A percentile compares a stretch with the other conserved stretches of the same genome.
phyloP scores from a whole-genome alignment of 1,140 invertebrate species.

The Drosophila teissieri region DNA sequence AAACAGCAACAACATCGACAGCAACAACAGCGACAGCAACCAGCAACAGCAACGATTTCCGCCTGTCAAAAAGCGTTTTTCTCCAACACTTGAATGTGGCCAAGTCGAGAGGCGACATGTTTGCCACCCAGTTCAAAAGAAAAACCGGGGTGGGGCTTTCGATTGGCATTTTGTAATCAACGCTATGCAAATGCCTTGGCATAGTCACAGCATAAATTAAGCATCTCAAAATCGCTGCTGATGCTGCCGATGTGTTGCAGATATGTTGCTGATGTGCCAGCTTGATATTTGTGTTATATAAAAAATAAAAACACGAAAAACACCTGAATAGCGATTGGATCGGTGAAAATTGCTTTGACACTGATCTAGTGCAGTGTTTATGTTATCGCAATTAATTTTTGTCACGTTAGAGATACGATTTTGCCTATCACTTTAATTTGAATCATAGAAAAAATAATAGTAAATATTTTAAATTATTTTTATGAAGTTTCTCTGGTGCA shows the following conservation, averaged over 20 bases:
- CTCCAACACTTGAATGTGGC: constrained; percentile 59
- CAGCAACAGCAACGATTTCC: constrained; percentile 54
- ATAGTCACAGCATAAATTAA: constrained; percentile 73
- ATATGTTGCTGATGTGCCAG: constrained; percentile 22
- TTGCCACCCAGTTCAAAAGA: constrained; percentile 32
- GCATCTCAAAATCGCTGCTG: constrained; percentile 45
- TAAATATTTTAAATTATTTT: no score
- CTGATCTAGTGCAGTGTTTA: constrained; percentile 50
- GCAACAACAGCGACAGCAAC: constrained; percentile 17
- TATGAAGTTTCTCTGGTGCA: no score
- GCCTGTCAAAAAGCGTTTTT: constrained; percentile 75
- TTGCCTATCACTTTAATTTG: neutral
- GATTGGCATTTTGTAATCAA: constrained; percentile 81
- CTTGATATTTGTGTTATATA: constrained; percentile 28
- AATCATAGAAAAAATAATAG: neutral
- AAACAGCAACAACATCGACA: constrained; percentile 51
- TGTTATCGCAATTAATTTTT: constrained; percentile 30
- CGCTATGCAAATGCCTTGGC: constrained; percentile 70
- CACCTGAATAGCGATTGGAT: constrained; percentile 58
- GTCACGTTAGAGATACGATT: no score
- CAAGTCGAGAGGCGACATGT: constrained; percentile 45
- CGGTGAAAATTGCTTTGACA: constrained; percentile 60
- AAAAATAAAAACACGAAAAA: constrained; percentile 9
- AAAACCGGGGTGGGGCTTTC: constrained; percentile 20
- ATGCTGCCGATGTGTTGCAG: constrained; percentile 45